Base-by-base conservation (phyloP, 2,113 vertebrate genomes). In the Antechinus flavipes region DNA sequence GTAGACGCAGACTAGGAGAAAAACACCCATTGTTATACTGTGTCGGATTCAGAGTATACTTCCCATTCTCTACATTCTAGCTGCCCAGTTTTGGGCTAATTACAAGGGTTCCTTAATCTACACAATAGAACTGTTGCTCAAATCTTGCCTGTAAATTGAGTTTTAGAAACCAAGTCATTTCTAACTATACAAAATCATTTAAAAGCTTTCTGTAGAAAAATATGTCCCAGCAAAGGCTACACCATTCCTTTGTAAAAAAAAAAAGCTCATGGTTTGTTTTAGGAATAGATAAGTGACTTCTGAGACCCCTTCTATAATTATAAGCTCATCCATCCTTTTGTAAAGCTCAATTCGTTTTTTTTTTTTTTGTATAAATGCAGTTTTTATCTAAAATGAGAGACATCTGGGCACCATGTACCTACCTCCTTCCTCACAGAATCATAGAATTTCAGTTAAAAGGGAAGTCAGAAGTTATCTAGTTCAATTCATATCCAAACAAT, bases 1-100 rank as follows among this genome's bases (percentile, higher is more conserved):
- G 96, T 89, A 96, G 89, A 25, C 56, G 3, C 50, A 93, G 96
- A 94, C 91, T 93, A 95, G 27, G 90, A 90, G 49, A 27, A 52
- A 90, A 24, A 24, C 24, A 25, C 54, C 55, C 55, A 56, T 14
- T 47, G 6, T 12, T 90, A 90, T 27, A 50, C 1, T 12, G 47
- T 22, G 68, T 8, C 42, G 19, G 7, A 22, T 84, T 42, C 68
- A 42, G 19, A 19, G 19, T 22, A 23, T 2, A 42, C n/a, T 84
- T 84, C n/a, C 42, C n/a, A 84, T 42, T 84, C 19, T 84, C 16
- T 23, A n/a, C 35, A 84, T 19, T n/a, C 68, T n/a, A 35, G 35
- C 35, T 7, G 4, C 14, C 68, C n/a, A 8, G 8, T 7, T 84
- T 84, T 23, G 30, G 4, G 14, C 35, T 76, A 16, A n/a, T 76